Conservation (phyloP, 2,797 vertebrate species). For the Danio kyathit region DNA sequence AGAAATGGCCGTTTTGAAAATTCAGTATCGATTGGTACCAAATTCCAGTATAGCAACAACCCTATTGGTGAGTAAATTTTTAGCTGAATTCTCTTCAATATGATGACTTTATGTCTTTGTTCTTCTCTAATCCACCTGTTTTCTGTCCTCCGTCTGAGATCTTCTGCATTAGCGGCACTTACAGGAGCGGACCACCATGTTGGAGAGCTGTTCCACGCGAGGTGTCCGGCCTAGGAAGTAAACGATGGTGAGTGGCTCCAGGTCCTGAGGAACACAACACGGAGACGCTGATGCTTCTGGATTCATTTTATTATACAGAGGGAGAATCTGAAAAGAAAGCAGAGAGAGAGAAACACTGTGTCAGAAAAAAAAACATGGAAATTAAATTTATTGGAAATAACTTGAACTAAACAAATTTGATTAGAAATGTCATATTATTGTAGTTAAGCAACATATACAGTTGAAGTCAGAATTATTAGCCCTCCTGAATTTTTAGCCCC, state of each 20-base stretch:
- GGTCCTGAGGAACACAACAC: slow-evolving; percentile 85
- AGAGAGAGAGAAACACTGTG: not conserved
- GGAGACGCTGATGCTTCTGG: slow-evolving; percentile 83
- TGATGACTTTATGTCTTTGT: not conserved
- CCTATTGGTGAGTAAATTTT: too few species aligned
- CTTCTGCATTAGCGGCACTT: slow-evolving; percentile 79
- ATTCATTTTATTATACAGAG: slow-evolving; percentile 86
- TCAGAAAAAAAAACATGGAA: not conserved
- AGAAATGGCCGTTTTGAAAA: too few species aligned
- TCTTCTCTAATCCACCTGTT: slow-evolving; percentile 47
- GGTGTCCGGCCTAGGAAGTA: slow-evolving; percentile 83
- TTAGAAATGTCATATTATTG: not conserved
- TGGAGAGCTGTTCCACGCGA: slow-evolving; percentile 85
- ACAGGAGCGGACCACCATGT: slow-evolving; percentile 86
- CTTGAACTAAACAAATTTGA: not conserved
- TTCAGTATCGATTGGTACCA: too few species aligned
- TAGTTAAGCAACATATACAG: not conserved
- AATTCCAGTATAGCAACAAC: too few species aligned
- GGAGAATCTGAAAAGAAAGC: slow-evolving; percentile 76
- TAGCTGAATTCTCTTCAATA: too few species aligned
- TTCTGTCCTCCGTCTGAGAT: slow-evolving; percentile 19
- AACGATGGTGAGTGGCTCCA: slow-evolving; percentile 86
- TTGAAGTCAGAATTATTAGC: too few species aligned
- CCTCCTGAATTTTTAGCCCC: too few species aligned
- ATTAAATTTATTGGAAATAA: not conserved